A percentile compares a stretch with the other conserved stretches of the same genome.
phyloP scores from a whole-genome alignment of 92 coral and sea anemone species.

The Phenganax marumi region DNA sequence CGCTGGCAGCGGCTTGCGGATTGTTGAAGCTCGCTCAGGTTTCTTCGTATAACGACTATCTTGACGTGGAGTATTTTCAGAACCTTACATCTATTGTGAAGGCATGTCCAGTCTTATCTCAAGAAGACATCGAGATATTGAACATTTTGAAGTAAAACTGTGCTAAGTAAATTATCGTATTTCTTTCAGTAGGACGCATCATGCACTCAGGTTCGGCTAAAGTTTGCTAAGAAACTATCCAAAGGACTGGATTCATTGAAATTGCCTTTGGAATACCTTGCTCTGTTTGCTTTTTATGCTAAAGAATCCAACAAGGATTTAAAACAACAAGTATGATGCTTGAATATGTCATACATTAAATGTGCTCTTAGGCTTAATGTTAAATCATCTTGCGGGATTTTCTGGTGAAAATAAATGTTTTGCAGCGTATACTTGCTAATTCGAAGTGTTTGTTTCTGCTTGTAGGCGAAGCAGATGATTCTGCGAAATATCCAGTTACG shows the following conservation, averaged over 20 bases:
- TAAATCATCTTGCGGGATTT: background rate
- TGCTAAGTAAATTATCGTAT: background rate
- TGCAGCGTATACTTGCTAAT: background rate
- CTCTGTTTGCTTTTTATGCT: slow-evolving; percentile 82
- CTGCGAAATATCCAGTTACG: slow-evolving; percentile 70
- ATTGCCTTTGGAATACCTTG: slow-evolving; percentile 86
- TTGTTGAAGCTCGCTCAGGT: slow-evolving; percentile 81
- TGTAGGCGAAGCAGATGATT: slow-evolving; percentile 87
- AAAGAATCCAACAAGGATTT: slow-evolving; percentile 77
- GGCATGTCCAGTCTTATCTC: slow-evolving; percentile 43
- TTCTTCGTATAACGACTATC: slow-evolving; percentile 63
- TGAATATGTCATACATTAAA: background rate
- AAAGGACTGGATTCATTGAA: slow-evolving; percentile 82
- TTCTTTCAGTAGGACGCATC: slow-evolving; percentile 61
- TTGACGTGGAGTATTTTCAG: slow-evolving; percentile 73
- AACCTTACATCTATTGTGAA: slow-evolving; percentile 75
- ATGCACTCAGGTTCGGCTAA: slow-evolving; percentile 77
- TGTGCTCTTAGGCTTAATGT: background rate
- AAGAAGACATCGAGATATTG: too few species aligned
- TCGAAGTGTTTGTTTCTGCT: background rate
- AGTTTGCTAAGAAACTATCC: slow-evolving; percentile 75
- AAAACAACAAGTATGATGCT: slow-evolving; percentile 64
- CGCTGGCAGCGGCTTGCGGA: slow-evolving; percentile 88
- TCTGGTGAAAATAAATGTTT: background rate
- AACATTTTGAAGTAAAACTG: background rate